phyloP scores from a whole-genome alignment of 2,113 vertebrate species.

The Falco punctatus region DNA sequence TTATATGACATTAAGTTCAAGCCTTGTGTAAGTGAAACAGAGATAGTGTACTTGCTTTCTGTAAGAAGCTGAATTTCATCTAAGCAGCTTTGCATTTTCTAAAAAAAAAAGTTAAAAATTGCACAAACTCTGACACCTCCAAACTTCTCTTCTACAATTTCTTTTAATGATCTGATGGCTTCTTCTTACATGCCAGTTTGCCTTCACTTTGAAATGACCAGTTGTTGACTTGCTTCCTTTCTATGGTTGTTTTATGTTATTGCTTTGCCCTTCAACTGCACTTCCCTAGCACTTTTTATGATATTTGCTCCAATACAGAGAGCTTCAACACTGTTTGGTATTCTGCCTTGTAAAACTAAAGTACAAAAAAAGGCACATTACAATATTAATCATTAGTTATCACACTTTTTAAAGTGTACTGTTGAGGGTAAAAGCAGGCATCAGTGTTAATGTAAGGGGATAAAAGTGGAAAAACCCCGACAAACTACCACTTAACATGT shows the following conservation, averaged over 20 bases:
- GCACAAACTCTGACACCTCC: background rate
- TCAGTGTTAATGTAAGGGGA: background rate
- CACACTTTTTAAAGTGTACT: background rate
- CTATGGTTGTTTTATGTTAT: background rate
- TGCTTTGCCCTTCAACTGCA: slow-evolving; percentile 13
- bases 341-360: background rate
- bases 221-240: background rate
- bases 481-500: background rate
- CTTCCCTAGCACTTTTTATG: background rate
- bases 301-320: background rate
- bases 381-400: background rate
- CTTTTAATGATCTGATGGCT: background rate
- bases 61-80: background rate
- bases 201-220: background rate
- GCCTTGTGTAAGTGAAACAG: background rate
- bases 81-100: background rate
- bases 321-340: background rate
- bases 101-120: background rate
- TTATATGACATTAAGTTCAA: slow-evolving; percentile 42
- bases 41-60: background rate
- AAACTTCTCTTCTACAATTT: background rate
- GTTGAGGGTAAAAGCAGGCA: background rate
- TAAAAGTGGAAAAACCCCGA: background rate
- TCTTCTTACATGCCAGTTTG: background rate
- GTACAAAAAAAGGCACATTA: background rate